Conservation (phyloP, 2,888 invertebrate species). For the Caenorhabditis sp. region DNA sequence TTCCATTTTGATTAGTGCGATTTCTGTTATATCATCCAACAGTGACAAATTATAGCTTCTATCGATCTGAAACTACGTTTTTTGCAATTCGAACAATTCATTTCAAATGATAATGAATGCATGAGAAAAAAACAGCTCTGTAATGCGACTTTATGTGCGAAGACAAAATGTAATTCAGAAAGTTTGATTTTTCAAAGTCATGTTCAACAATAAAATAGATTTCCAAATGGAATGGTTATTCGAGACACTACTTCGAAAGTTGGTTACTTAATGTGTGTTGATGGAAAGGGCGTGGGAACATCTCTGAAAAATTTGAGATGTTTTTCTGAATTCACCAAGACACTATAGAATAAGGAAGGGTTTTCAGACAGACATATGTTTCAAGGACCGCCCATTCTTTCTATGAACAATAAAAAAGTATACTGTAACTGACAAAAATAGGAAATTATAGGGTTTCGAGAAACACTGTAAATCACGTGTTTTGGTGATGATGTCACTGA, state of each 20-base stretch:
- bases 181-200: not conserved
- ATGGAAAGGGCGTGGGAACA: not conserved
- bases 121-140: not conserved
- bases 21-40: constrained; percentile 11
- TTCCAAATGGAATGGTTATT: not conserved
- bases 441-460: too few species aligned
- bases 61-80: constrained; percentile 10
- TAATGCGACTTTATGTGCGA: not conserved
- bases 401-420: too few species aligned
- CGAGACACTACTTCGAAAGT: not conserved
- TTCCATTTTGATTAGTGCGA: constrained; percentile 12
- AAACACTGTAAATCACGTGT: too few species aligned
- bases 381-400: too few species aligned
- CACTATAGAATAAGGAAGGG: too few species aligned
- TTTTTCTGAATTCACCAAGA: too few species aligned
- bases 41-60: not conserved
- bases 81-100: constrained; percentile 10
- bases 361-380: too few species aligned
- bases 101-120: constrained; percentile 10
- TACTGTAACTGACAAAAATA: too few species aligned
- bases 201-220: too few species aligned
- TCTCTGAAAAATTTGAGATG: not conserved
- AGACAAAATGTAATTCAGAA: not conserved
- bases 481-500: too few species aligned
- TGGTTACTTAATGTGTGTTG: not conserved